Base-by-base conservation (phyloP, 2,888 invertebrate species). In the Drosophila borborema region DNA sequence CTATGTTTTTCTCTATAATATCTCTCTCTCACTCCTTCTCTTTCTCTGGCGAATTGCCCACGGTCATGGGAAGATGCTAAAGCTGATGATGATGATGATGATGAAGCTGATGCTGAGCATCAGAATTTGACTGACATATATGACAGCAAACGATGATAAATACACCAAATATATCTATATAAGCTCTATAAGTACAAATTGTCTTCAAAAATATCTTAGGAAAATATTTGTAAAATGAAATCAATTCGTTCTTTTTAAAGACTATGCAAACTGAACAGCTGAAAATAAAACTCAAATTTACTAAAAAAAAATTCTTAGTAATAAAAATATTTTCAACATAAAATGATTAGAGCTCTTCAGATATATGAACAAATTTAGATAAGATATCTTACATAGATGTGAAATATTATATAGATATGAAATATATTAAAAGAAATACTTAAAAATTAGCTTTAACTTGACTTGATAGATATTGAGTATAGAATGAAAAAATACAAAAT, bases 11-110 rank as follows among this genome's bases (percentile, higher is more conserved):
- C 12, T 20, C 45, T 20, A 1, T 12, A 10, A 10, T 9, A 16
- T 18, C 16, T 10, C 43, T 20, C 18, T 41, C 41, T 18, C 54
- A n/a, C 31, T 31, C 41, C 18, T 34, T 12, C 16, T 36, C 20
- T 45, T 34, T 45, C n/a, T n/a, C 34, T 36, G 58, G 40, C 23
- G 51, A 46, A 16, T 12, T 63, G 76, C 77, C 81, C 80, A 80
- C 77, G 81, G 80, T 80, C 77, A 80, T 67, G 79, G 79, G 43
- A 68, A 56, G 2, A 18, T 51, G 34, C 31, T 31, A 4, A n/a
- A 31, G 28, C 28, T 23, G 14, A 5, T 12, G 20, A 6, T 12
- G 20, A 2, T 31, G 49, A 3, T 48, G 48, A 46, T 23, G 48
- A 48, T 48, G 28, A n/a, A 31, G 31, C 31, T 51, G 51, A 51